A percentile compares a stretch with the other conserved stretches of the same genome.
phyloP scores from a whole-genome alignment of 1,140 invertebrate genomes.

The Hylaeus volcanicus region DNA sequence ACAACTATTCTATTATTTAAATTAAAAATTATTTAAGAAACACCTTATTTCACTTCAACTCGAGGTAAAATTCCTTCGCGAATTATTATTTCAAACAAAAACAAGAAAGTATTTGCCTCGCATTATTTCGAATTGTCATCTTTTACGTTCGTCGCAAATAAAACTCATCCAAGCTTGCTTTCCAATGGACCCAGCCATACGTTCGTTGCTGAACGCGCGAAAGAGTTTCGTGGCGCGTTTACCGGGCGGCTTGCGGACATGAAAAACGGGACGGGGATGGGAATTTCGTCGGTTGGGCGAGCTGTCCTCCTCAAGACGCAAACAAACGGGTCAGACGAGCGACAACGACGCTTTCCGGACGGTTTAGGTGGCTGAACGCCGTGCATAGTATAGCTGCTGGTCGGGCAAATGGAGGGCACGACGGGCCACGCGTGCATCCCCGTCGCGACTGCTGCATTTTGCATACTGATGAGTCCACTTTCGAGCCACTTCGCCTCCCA shows the following conservation, averaged over 20 bases:
- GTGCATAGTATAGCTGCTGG: slow-evolving; percentile 32
- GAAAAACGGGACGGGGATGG: slow-evolving; percentile 26
- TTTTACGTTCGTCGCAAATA: no score
- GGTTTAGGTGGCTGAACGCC: slow-evolving; percentile 37
- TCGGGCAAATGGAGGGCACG: slow-evolving; percentile 63
- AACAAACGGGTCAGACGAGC: neutral
- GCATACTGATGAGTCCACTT: slow-evolving; percentile 74
- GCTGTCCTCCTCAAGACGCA: neutral
- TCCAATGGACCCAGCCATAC: no score
- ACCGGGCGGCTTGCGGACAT: slow-evolving; percentile 11
- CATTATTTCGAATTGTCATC: no score
- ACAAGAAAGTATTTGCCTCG: no score
- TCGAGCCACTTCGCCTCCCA: slow-evolving; percentile 63
- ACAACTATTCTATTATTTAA: no score
- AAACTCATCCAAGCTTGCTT: no score
- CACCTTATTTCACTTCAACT: no score
- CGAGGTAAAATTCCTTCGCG: no score
- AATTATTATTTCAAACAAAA: no score
- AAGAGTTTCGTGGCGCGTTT: no score
- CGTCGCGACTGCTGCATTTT: slow-evolving; percentile 65
- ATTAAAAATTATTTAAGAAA: no score
- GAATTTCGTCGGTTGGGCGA: slow-evolving; percentile 27
- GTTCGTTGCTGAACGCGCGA: neutral
- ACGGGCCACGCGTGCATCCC: slow-evolving; percentile 59
- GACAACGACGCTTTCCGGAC: neutral